phyloP scores from a whole-genome alignment of 2,888 invertebrate genomes.

The Melikaiella ostensackeni region DNA sequence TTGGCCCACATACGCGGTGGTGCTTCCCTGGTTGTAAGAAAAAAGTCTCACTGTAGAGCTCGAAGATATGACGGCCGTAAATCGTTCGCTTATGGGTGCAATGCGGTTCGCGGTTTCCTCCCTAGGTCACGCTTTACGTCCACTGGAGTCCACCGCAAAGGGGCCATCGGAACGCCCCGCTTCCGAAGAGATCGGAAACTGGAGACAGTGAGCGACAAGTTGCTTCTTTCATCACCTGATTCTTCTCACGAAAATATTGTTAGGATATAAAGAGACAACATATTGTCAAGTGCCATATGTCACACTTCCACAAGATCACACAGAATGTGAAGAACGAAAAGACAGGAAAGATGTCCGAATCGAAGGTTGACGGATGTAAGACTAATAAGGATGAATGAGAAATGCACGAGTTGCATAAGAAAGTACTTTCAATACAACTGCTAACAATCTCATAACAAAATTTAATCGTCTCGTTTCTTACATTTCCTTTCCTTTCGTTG shows the following conservation, averaged over 20 bases:
- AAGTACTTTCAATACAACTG: background rate
- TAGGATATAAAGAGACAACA: background rate
- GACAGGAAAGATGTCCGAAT: conserved; percentile 1
- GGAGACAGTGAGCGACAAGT: conserved; percentile 7
- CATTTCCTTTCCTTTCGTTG: background rate
- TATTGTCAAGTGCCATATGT: conserved; percentile 47
- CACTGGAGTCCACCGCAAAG: conserved; percentile 47
- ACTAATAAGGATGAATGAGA: conserved; percentile 5
- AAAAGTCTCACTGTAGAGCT: conserved; percentile 43
- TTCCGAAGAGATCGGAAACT: conserved; percentile 49
- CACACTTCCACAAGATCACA: conserved; percentile 37
- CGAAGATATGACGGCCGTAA: conserved; percentile 62
- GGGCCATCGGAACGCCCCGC: conserved; percentile 52
- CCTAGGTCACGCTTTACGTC: conserved; percentile 60
- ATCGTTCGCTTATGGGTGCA: conserved; percentile 67
- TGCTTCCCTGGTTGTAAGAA: conserved; percentile 53
- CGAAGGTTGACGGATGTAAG: conserved; percentile 16
- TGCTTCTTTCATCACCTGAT: conserved; percentile 31
- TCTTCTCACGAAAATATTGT: conserved; percentile 52
- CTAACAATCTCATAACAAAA: background rate
- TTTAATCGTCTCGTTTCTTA: background rate
- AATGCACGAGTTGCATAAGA: background rate
- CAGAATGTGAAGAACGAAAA: conserved; percentile 39
- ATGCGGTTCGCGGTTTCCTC: conserved; percentile 69
- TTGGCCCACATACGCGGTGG: conserved; percentile 69